phyloP scores from a whole-genome alignment of 2,888 invertebrate genomes.

The Phrixothrix hirtus region DNA sequence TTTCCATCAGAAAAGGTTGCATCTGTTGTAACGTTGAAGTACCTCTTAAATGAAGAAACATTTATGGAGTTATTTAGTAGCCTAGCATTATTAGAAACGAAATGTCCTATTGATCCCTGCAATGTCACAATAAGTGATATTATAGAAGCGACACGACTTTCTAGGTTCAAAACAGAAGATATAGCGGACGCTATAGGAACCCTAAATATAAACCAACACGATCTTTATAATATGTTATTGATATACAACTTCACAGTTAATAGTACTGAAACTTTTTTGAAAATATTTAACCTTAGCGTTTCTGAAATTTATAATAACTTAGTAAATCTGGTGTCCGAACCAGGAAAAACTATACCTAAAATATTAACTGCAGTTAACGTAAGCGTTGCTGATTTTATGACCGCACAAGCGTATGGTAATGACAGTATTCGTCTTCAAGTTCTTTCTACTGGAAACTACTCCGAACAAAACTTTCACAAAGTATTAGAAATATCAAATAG shows the following conservation, averaged over 20 bases:
- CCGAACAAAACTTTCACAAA: constrained; percentile 12
- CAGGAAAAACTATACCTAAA: constrained; percentile 7
- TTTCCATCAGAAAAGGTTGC: too few relatives aligned
- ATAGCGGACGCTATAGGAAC: constrained; percentile 10
- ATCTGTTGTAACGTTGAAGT: constrained; percentile 9
- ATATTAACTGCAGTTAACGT: constrained; percentile 23
- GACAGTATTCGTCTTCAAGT: constrained; percentile 19
- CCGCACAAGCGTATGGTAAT: constrained; percentile 16
- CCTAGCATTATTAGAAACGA: constrained; percentile 10
- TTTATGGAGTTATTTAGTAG: constrained; percentile 12
- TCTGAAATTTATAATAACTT: constrained; percentile 22
- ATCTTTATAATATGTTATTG: constrained; percentile 5
- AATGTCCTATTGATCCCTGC: constrained; percentile 9
- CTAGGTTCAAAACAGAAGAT: constrained; percentile 1
- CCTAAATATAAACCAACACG: constrained; percentile 3
- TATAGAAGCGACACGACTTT: constrained; percentile 6
- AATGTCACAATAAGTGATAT: constrained; percentile 9
- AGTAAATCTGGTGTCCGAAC: constrained; percentile 8
- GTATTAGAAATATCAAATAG: constrained; percentile 14
- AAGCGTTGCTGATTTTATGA: constrained; percentile 17
- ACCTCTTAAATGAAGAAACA: constrained; percentile 10
- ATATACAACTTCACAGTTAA: constrained; percentile 6
- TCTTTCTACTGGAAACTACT: constrained; percentile 29
- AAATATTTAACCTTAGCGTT: constrained; percentile 9
- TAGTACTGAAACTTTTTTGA: constrained; percentile 2